A percentile compares a stretch with the other conserved stretches of the same genome.
These are phyloP conservation scores for Pollenia angustigena DNA, from an alignment of 2,888 invertebrate genomes.

Conservation along the genomic window DNA sequence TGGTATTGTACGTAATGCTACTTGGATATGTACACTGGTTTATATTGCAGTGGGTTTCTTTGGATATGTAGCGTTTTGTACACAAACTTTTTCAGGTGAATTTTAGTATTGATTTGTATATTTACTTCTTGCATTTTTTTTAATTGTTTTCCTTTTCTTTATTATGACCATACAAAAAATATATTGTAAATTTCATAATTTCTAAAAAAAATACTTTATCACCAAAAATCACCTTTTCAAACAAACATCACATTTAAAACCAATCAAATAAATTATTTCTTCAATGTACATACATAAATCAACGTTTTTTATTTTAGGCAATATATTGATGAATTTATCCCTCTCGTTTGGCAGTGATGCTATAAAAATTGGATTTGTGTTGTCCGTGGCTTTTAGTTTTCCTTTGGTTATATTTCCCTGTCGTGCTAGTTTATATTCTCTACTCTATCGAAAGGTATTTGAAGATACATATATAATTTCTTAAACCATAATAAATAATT, in stretches of 20 bases:
- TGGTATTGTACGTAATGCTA: constrained; percentile 92
- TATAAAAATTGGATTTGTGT: constrained; percentile 96
- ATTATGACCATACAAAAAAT: no score
- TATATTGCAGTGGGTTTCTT: constrained; percentile 96
- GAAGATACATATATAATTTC: not conserved
- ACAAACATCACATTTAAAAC: no score
- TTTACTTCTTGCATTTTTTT: not conserved
- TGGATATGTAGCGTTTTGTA: constrained; percentile 94
- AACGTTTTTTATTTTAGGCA: constrained; percentile 86
- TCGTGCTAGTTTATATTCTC: constrained; percentile 95
- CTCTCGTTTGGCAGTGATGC: constrained; percentile 93
- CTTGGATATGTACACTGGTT: constrained; percentile 95
- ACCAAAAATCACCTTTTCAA: no score
- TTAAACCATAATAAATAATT: not conserved
- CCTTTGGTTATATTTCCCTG: constrained; percentile 99
- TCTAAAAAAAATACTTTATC: no score
- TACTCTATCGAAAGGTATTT: constrained; percentile 92
- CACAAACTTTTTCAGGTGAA: constrained; percentile 88
- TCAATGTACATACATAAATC: not conserved
- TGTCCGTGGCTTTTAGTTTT: constrained; percentile 98
- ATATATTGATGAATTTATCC: constrained; percentile 94
- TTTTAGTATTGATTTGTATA: not conserved
- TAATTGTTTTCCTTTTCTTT: no score
- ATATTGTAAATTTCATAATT: no score
- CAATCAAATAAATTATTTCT: no score